Evolutionary conservation across 35 echinoderm and acorn worm genomes (phyloP).

Genomic region (Apostichopus japonicus): DNA sequence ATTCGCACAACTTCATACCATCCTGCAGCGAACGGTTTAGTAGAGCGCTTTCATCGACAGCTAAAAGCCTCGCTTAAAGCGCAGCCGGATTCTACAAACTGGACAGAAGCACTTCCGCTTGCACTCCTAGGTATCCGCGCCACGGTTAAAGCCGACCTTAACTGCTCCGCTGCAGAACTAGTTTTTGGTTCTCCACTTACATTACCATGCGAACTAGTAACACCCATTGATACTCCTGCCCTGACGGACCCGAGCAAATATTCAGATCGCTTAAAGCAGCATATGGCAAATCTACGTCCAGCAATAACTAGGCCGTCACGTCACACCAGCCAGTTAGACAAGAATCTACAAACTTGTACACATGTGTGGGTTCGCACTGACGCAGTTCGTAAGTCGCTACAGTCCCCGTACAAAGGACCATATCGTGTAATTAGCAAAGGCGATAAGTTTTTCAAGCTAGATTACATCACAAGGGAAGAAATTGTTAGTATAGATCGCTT

Average conservation of each 20-base stretch:
- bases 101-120: constrained; percentile 58
- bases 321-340: background rate
- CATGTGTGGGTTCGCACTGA: constrained; percentile 39
- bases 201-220: no score
- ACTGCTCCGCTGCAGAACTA: constrained; percentile 46
- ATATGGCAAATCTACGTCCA: constrained; percentile 8
- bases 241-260: no score
- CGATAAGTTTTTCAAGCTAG: background rate
- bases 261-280: constrained; percentile 41
- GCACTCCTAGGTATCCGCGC: constrained; percentile 61
- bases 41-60: constrained; percentile 67
- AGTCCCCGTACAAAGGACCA: constrained; percentile 29
- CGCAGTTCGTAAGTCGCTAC: background rate
- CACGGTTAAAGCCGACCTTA: constrained; percentile 54
- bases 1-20: constrained; percentile 64
- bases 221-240: no score
- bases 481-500: constrained; percentile 1
- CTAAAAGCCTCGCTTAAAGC: constrained; percentile 59
- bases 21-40: constrained; percentile 7
- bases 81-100: background rate
- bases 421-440: background rate
- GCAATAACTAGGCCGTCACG: background rate
- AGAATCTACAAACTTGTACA: background rate
- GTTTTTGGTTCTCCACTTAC: no score
- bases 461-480: background rate